Conservation (phyloP, 2,113 vertebrate genomes). For the Psittacula cyanocephala region DNA sequence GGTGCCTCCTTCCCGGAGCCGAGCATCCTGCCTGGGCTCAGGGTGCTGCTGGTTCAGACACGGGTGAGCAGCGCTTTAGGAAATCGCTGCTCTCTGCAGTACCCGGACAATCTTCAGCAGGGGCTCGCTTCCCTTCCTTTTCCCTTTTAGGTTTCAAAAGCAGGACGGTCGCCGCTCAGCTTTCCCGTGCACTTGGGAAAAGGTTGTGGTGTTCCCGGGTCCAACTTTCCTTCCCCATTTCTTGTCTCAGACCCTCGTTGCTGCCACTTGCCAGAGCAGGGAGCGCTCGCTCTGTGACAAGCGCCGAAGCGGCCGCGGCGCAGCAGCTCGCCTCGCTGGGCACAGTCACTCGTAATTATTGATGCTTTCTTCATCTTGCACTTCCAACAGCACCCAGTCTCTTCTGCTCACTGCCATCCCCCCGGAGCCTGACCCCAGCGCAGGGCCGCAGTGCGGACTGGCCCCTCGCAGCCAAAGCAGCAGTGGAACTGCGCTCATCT, state of each 20-base stretch:
- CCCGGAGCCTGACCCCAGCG: not conserved
- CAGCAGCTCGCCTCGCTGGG: not conserved
- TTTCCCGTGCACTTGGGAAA: not conserved
- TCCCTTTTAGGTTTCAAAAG: not conserved
- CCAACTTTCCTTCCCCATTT: not conserved
- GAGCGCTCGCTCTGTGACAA: not conserved
- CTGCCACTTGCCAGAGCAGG: not conserved
- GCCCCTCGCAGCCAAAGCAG: not conserved
- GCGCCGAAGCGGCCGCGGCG: not conserved
- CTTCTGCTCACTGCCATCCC: not conserved
- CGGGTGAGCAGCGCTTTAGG: accelerated
- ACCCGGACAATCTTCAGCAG: not conserved
- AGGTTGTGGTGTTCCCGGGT: not conserved
- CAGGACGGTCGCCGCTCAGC: accelerated
- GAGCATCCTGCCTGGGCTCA: not conserved
- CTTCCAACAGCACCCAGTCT: not conserved
- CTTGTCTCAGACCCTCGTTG: not conserved
- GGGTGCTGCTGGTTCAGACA: not conserved
- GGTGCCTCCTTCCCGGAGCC: not conserved
- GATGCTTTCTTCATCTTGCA: accelerated
- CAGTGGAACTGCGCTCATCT: not conserved
- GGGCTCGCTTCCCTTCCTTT: not conserved
- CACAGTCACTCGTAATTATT: not conserved
- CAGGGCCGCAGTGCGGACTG: accelerated
- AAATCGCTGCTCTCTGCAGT: not conserved